A percentile compares a stretch with the other conserved stretches of the same genome.
These are phyloP conservation scores for Myotis vivesi DNA, from an alignment of 2,797 vertebrate genomes.

Conservation along the genomic window DNA sequence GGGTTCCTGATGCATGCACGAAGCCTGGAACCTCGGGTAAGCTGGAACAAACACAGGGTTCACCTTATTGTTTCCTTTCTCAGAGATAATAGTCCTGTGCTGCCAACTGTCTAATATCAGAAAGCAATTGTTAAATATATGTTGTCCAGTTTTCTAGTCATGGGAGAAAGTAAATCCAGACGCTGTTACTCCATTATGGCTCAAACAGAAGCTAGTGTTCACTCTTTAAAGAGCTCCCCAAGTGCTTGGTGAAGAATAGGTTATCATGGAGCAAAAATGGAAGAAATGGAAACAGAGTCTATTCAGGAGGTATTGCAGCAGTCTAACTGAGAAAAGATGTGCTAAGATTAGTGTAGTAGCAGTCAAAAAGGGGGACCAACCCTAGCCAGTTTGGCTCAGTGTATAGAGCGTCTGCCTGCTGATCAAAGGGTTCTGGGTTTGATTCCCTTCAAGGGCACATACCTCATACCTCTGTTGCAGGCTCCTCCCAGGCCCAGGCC, in stretches of 20 bases:
- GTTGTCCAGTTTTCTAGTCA: not conserved
- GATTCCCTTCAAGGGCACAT: too few relatives aligned
- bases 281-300: slow-evolving; percentile 14
- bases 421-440: too few relatives aligned
- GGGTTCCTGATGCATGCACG: not conserved
- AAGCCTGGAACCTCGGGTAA: not conserved
- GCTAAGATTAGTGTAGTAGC: not conserved
- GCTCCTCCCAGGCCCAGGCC: too few relatives aligned
- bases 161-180: not conserved
- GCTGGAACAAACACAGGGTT: not conserved
- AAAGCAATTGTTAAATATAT: not conserved
- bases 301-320: not conserved
- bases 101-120: not conserved
- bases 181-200: not conserved
- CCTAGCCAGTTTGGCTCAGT: too few relatives aligned
- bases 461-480: too few relatives aligned
- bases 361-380: not conserved
- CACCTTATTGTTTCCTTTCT: not conserved
- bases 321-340: not conserved
- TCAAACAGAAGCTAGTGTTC: not conserved
- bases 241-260: not conserved
- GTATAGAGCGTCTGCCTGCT: too few relatives aligned
- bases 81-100: not conserved
- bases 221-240: not conserved
- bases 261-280: not conserved